Percentiles rank a stretch among this genome's conserved stretches.
Evolutionary conservation across 2,113 vertebrate species (phyloP).

Genomic region (Cheilinus undulatus): DNA sequence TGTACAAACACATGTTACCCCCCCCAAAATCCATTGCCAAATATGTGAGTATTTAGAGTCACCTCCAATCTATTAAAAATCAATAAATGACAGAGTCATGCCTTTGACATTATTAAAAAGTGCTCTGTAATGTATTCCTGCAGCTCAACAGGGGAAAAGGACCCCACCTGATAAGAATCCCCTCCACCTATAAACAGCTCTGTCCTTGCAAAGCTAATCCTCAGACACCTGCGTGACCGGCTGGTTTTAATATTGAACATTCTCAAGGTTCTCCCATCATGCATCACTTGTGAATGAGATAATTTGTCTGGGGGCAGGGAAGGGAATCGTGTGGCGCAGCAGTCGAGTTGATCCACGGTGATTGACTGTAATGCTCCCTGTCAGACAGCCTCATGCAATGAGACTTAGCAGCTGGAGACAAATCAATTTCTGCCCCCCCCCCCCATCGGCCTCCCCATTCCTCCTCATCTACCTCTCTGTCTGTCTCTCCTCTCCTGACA

Average conservation of each 20-base stretch:
- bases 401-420: slow-evolving; percentile 78
- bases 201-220: slow-evolving; percentile 59
- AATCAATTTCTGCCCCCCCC: slow-evolving; percentile 75
- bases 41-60: too few relatives aligned
- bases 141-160: slow-evolving; percentile 31
- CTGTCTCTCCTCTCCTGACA: slow-evolving; percentile 32
- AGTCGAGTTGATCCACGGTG: slow-evolving; percentile 75
- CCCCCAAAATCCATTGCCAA: too few relatives aligned
- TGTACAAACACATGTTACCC: too few relatives aligned
- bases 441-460: not conserved
- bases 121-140: slow-evolving; percentile 34
- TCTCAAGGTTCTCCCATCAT: slow-evolving; percentile 63
- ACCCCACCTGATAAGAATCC: slow-evolving; percentile 46
- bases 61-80: slow-evolving; percentile 29
- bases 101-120: slow-evolving; percentile 47
- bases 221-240: slow-evolving; percentile 53
- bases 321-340: slow-evolving; percentile 57
- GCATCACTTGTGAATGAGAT: slow-evolving; percentile 66
- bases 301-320: slow-evolving; percentile 63
- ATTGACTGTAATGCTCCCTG: slow-evolving; percentile 82
- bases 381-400: slow-evolving; percentile 73
- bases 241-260: slow-evolving; percentile 45
- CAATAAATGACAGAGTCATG: slow-evolving; percentile 2
- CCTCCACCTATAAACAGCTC: slow-evolving; percentile 43
- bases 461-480: slow-evolving; percentile 30